Conservation (phyloP, 2,888 invertebrate species). For the Alloscopus bannaensis region DNA sequence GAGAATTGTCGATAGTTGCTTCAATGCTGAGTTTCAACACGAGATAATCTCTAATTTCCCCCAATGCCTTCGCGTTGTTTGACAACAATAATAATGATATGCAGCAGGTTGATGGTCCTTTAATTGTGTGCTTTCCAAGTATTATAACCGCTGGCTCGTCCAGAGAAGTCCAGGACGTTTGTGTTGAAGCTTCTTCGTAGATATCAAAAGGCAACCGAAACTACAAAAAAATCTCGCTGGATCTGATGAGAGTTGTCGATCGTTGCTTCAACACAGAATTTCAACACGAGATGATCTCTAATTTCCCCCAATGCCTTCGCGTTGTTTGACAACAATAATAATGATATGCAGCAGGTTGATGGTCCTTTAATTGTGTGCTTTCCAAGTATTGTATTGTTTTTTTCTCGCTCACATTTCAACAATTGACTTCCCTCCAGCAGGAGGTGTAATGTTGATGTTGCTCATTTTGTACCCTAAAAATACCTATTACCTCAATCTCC, state of each 20-base stretch:
- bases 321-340: slow-evolving; percentile 34
- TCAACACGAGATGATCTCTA: slow-evolving; percentile 16
- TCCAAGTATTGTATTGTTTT: neutral
- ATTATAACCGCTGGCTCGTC: slow-evolving; percentile 9
- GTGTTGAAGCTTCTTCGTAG: no score
- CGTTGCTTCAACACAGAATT: no score
- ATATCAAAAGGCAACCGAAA: no score
- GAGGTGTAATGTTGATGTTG: slow-evolving; percentile 20
- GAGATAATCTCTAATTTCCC: slow-evolving; percentile 12
- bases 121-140: slow-evolving; percentile 22
- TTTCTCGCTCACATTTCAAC: slow-evolving; percentile 21
- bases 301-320: slow-evolving; percentile 13
- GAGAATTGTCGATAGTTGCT: neutral
- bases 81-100: slow-evolving; percentile 27
- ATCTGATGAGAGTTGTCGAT: neutral
- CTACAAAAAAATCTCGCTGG: neutral
- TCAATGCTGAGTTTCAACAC: no score
- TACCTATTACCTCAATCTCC: no score
- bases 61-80: slow-evolving; percentile 24
- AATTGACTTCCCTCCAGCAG: slow-evolving; percentile 70
- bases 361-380: slow-evolving; percentile 28
- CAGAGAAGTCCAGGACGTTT: neutral
- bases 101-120: slow-evolving; percentile 31
- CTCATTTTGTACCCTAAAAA: neutral
- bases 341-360: slow-evolving; percentile 29